These are phyloP conservation scores for Laticauda laticaudata DNA, from an alignment of 2,113 vertebrate species.

Conservation along the genomic window DNA sequence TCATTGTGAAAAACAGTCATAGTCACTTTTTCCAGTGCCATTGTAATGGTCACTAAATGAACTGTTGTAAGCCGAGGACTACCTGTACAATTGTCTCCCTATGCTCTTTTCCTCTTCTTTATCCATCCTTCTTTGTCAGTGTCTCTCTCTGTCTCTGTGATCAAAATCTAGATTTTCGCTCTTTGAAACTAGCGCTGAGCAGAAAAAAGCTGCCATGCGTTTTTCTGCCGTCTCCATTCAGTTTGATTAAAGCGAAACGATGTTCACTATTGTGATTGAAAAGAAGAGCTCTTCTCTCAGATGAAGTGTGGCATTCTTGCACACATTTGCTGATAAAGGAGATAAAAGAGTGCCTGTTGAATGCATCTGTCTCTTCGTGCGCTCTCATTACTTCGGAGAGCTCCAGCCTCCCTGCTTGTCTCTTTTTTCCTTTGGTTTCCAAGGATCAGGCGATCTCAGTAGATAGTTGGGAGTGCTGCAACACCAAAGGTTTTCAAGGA, in stretches of 20 bases:
- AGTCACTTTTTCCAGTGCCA: not conserved
- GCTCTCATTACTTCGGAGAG: not conserved
- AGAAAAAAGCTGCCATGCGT: not conserved
- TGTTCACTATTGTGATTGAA: not conserved
- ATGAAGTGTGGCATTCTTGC: not conserved
- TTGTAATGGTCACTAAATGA: not conserved
- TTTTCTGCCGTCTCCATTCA: not conserved
- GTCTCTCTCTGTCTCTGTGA: not conserved
- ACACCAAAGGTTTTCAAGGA: not conserved
- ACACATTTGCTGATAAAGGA: not conserved
- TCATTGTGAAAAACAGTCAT: rapidly evolving
- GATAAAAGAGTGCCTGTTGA: not conserved
- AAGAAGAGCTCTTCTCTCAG: not conserved
- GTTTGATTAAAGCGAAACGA: not conserved
- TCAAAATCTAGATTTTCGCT: not conserved
- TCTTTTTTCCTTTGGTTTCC: not conserved
- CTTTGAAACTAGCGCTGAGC: not conserved
- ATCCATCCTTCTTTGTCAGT: not conserved
- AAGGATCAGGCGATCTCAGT: not conserved
- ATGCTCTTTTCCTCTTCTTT: not conserved
- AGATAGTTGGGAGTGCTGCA: not conserved
- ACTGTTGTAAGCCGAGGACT: not conserved
- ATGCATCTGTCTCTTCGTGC: not conserved
- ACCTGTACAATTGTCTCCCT: not conserved
- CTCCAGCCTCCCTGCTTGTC: not conserved